Evolutionary conservation across 2,888 invertebrate species (phyloP).

Genomic region (Cerceris rybyensis): DNA sequence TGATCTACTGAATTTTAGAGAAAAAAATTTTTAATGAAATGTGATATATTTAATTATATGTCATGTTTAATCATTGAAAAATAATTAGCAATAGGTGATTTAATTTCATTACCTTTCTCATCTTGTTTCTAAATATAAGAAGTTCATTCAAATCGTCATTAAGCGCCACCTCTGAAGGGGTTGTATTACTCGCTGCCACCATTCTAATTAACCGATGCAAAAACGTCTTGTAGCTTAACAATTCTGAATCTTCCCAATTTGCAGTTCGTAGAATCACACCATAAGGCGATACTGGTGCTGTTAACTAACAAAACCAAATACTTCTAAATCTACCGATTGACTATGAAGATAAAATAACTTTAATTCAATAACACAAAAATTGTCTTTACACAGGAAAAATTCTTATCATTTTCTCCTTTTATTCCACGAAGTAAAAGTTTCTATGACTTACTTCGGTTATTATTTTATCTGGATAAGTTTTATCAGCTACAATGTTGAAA

Average conservation of each 20-base stretch:
- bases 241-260: too few species aligned
- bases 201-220: neutral
- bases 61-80: too few species aligned
- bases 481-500: neutral
- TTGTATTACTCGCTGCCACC: neutral
- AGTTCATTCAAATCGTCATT: neutral
- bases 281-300: too few species aligned
- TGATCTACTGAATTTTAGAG: neutral
- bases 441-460: neutral
- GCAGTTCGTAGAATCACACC: too few species aligned
- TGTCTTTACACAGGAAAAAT: too few species aligned
- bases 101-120: neutral
- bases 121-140: neutral
- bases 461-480: neutral
- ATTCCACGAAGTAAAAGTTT: neutral
- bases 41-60: too few species aligned
- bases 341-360: too few species aligned
- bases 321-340: too few species aligned
- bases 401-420: too few species aligned
- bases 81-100: neutral
- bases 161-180: neutral
- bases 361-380: too few species aligned
- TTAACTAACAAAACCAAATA: too few species aligned
- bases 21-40: too few species aligned
- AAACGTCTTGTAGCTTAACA: neutral